Conservation (phyloP, 2,888 invertebrate species). For the Ectemnius cavifrons region DNA sequence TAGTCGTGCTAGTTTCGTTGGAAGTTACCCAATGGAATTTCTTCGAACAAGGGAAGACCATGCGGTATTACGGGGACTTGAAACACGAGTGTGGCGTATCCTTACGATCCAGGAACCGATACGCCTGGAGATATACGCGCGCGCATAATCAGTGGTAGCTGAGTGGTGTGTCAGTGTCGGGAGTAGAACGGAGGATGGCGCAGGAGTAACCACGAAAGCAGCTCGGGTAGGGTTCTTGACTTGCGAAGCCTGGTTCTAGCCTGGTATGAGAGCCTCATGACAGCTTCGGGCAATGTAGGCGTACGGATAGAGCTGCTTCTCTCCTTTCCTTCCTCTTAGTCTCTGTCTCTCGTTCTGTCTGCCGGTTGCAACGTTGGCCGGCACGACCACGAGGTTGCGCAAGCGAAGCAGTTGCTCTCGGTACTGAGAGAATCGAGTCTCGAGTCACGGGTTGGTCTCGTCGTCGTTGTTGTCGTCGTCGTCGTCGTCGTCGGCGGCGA, state of each 20-base stretch:
- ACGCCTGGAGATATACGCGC: too few species aligned
- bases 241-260: constrained; percentile 3
- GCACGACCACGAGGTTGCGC: constrained; percentile 6
- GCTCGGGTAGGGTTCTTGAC: constrained; percentile 35
- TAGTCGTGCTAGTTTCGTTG: too few species aligned
- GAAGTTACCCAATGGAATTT: too few species aligned
- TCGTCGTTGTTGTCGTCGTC: too few species aligned
- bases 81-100: too few species aligned
- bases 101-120: too few species aligned
- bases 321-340: constrained; percentile 27
- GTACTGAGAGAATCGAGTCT: constrained; percentile 7
- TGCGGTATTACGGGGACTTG: too few species aligned
- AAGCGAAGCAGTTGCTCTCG: constrained; percentile 4
- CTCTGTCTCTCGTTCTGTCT: constrained; percentile 10
- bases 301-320: constrained; percentile 62
- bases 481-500: not conserved
- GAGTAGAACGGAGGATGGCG: constrained; percentile 26
- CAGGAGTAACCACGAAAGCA: constrained; percentile 41
- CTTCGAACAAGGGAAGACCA: too few species aligned
- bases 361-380: not conserved
- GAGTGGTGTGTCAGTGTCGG: constrained; percentile 57
- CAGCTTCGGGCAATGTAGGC: constrained; percentile 73
- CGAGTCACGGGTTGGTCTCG: too few species aligned
- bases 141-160: constrained; percentile 27
- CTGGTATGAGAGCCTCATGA: constrained; percentile 57